Base-by-base conservation (phyloP, 2,888 invertebrate genomes). In the Neoaliturus tenellus region DNA sequence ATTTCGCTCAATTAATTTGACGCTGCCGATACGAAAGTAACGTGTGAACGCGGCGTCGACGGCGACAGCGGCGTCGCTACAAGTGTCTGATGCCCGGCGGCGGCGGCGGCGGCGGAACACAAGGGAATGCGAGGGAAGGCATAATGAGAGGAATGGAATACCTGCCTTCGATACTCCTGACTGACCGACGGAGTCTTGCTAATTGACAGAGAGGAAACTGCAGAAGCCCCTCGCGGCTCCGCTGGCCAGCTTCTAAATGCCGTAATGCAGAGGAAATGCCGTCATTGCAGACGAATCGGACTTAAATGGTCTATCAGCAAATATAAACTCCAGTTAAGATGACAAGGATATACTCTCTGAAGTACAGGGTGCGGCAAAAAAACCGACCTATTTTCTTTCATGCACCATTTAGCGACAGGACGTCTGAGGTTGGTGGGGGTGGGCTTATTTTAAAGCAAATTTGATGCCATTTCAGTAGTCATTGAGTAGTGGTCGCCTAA, bases 91-190 rank as follows among this genome's bases (percentile, higher is more conserved):
- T 12, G 39, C 6, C 39, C 39, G 23, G 31, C 62, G 62, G 14
- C 31, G 28, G 28, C 55, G 55, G 28, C 28, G 62, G 28, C 17
- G 31, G 10, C 28, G 8, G 23, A 23, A 28, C 28, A 28, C 5
- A 14, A 23, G 6, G 48, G 48, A 48, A 48, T 48, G 48, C n/a
- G 48, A 55, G 55, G 62, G 14, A 62, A 28, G 62, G 62, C 62
- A 62, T 62, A 62, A 62, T 62, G 62, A 62, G 62, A 62, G 62
- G 8, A 12, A 28, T 62, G 62, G 62, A 62, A 62, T 62, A 62
- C 62, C 62, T 62, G 62, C 62, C 62, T 62, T 62, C 62, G 62
- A 62, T 62, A 62, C 62, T 28, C 25, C 31, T 51, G 51, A 51
- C 20, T 51, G 51, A 51, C 51, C 51, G 51, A 51, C 28, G 28